Conservation (phyloP, 2,888 invertebrate genomes). For the Agonopterix arenella region DNA sequence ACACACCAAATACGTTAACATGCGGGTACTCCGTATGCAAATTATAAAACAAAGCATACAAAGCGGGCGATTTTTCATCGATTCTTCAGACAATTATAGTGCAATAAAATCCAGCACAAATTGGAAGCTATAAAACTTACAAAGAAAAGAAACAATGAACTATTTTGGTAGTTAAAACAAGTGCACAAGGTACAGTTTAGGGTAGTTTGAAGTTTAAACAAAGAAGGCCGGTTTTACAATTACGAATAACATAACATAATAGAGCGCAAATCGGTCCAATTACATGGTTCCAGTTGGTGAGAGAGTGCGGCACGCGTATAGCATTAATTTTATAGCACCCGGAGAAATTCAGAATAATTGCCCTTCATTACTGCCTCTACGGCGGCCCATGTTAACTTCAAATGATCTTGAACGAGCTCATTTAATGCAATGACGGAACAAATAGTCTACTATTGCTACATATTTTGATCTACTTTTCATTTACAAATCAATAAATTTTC, state of each 20-base stretch:
- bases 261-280: constrained; percentile 56
- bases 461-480: too few relatives aligned
- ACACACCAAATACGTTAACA: constrained; percentile 27
- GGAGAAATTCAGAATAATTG: constrained; percentile 60
- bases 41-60: constrained; percentile 39
- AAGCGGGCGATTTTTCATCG: constrained; percentile 22
- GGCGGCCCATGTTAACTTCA: constrained; percentile 3
- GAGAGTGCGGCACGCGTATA: constrained; percentile 38
- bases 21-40: constrained; percentile 43
- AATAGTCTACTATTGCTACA: not conserved
- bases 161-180: constrained; percentile 20
- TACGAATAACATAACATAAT: constrained; percentile 37
- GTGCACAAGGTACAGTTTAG: constrained; percentile 20
- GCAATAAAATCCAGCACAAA: constrained; percentile 52
- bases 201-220: constrained; percentile 4
- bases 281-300: constrained; percentile 31
- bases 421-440: constrained; percentile 27
- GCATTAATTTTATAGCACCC: constrained; percentile 55
- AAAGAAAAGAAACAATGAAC: constrained; percentile 1
- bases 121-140: constrained; percentile 27
- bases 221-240: constrained; percentile 23
- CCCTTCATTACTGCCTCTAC: constrained; percentile 32
- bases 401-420: constrained; percentile 24
- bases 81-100: constrained; percentile 53
- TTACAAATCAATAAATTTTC: too few relatives aligned